Base-by-base conservation (phyloP, 1,140 invertebrate genomes). In the Zeugodacus cucurbitae region DNA sequence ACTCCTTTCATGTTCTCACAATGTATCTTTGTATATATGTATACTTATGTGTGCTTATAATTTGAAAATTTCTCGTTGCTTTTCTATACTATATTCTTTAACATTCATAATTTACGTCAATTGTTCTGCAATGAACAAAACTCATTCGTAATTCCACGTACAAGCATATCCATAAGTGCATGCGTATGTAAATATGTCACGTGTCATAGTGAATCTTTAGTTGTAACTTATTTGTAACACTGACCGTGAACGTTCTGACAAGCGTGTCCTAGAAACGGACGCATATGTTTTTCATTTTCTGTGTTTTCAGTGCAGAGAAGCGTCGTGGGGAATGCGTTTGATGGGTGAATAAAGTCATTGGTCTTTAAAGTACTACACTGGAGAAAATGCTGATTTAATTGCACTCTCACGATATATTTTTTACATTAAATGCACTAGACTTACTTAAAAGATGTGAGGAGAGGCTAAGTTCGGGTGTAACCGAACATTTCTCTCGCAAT, bases 231-330 rank as follows among this genome's bases (percentile, higher is more conserved):
- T 74, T 74, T 74, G 67, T 74, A 74, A 74, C 67, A 74, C 34
- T 74, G 67, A 74, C 67, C 67, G 34, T 74, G 67, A 74, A 74
- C 34, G 32, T 20, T 74, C 34, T 74, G 67, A 74, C 67, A 74
- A 74, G 32, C 41, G 67, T 41, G 67, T 74, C 67, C 67, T 74
- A 74, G 67, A 74, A 37, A 34, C 14, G 20, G 22, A 11, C 34
- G 32, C 67, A 67, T 26, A 67, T 67, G 62, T 32, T 67, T 67
- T 67, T 1, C 26, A 14, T 17, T 67, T 59, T 62, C 26, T 29
- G 7, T 62, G 22, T 62, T 54, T 67, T 74, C 22, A 37, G 34
- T 20, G 67, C 67, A 74, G 22, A 34, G 34, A 32, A 74, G 67
- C 67, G 34, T 37, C n/a, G 67, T 0, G 37, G 29, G 34, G 8